Base-by-base conservation (phyloP, 1,140 invertebrate species). In the Ostrea denselamellosa region DNA sequence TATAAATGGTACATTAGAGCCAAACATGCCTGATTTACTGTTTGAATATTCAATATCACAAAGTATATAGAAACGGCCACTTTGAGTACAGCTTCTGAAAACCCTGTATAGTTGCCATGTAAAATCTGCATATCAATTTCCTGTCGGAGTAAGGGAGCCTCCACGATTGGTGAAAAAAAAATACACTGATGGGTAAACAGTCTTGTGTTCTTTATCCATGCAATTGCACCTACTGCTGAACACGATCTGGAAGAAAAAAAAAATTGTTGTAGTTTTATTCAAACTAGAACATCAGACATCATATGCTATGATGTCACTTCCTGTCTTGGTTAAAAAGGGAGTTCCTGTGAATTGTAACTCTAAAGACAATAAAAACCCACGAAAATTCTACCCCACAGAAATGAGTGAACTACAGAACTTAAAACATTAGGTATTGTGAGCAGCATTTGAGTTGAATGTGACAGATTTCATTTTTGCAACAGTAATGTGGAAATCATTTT, bases 161-260 rank as follows among this genome's bases (percentile, higher is more conserved):
- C 22, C 65, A 28, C 8, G n/a, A 71, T 12, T 71, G n/a, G 65
- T 71, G 65, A 25, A 22, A 22, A 2, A 44, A 44, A 44, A n/a
- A n/a, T n/a, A 22, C n/a, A 25, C 7, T 58, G 0, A 58, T 58
- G 1, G 56, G 34, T 22, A 28, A 12, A 28, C 22, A 71, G 22
- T 25, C 65, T 0, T 12, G 65, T 25, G 19, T 71, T 28, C 22
- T 58, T 58, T 0, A 3, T 14, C 56, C 12, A 22, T 71, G 65
- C 65, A 22, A 71, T 71, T 71, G 25, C n/a, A 71, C 65, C 58
- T 71, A 71, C 22, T 71, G 65, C 65, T 71, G 65, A 71, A 71
- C 65, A 71, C 65, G 65, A 4, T 25, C 65, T 71, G 65, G 25
- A 71, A 53, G 17, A 82, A 5, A 51, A 44, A 25, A 77, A 82